A percentile compares a stretch with the other conserved stretches of the same genome.
These are phyloP conservation scores for Parascotia fuliginaria DNA, from an alignment of 2,888 invertebrate species.

Conservation along the genomic window DNA sequence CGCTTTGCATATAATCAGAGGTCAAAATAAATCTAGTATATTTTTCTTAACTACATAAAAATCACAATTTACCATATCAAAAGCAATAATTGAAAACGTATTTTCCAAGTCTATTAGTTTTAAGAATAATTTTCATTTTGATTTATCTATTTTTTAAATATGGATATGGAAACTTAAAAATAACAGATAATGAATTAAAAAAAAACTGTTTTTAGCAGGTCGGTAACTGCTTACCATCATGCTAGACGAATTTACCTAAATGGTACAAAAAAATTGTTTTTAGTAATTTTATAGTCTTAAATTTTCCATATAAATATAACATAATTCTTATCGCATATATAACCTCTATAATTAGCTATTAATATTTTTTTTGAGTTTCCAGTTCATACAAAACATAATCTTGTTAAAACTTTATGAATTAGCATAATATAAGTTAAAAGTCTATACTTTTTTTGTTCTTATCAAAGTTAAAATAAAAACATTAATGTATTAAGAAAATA, in stretches of 20 bases:
- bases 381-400: conserved; percentile 23
- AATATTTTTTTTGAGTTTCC: conserved; percentile 24
- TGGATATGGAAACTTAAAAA: conserved; percentile 20
- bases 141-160: conserved; percentile 16
- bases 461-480: conserved; percentile 39
- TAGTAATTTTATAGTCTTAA: too few species aligned
- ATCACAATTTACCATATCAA: conserved; percentile 9
- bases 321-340: too few species aligned
- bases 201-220: too few species aligned
- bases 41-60: conserved; percentile 9
- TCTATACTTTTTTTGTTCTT: conserved; percentile 35
- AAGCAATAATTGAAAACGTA: conserved; percentile 24
- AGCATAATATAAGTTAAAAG: conserved; percentile 43
- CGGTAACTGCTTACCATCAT: too few species aligned
- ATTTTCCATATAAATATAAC: too few species aligned
- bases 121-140: conserved; percentile 22
- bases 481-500: conserved; percentile 26
- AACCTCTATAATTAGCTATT: too few species aligned
- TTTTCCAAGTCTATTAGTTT: conserved; percentile 23
- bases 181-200: not conserved
- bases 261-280: too few species aligned
- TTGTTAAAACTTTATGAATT: conserved; percentile 35
- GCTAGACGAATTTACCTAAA: too few species aligned
- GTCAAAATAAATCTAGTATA: too few species aligned
- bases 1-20: too few species aligned